Conservation (phyloP, 1,140 invertebrate species). For the Macrobrachium nipponense region DNA sequence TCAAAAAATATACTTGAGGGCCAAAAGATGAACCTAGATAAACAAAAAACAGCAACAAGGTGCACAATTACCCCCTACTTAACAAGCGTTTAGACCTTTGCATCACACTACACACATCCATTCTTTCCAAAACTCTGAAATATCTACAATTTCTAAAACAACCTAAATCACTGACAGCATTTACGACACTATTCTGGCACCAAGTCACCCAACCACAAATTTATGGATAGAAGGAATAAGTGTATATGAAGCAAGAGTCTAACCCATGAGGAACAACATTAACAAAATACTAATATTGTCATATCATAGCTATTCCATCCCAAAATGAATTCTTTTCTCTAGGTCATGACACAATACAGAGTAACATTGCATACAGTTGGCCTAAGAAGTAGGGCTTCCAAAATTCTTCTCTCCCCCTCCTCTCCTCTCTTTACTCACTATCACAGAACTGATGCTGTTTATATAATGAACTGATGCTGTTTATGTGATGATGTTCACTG, state of each 20-base stretch:
- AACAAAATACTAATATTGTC: background rate
- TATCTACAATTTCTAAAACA: conserved; percentile 12
- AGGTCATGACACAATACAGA: background rate
- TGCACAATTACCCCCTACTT: conserved; percentile 38
- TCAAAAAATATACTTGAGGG: conserved; percentile 60
- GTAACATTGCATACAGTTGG: background rate
- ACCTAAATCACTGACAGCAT: conserved; percentile 17
- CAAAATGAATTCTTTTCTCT: background rate
- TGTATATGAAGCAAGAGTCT: conserved; percentile 9
- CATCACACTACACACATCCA: conserved; percentile 14
- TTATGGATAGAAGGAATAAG: background rate
- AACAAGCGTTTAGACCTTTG: conserved; percentile 31
- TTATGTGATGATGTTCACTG: conserved; percentile 7
- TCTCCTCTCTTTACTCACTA: background rate
- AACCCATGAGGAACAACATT: conserved; percentile 29
- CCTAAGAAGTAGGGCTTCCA: conserved; percentile 3
- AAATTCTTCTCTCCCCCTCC: background rate
- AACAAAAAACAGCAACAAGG: conserved; percentile 53
- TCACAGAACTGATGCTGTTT: conserved; percentile 43
- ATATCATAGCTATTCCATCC: background rate
- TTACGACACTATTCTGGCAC: conserved; percentile 9
- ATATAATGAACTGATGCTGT: conserved; percentile 34
- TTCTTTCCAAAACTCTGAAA: background rate
- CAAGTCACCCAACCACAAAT: conserved; percentile 1
- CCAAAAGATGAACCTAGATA: conserved; percentile 55